A percentile compares a stretch with the other conserved stretches of the same genome.
Evolutionary conservation across 1,140 invertebrate genomes (phyloP).

Genomic region (Cydia fagiglandana): DNA sequence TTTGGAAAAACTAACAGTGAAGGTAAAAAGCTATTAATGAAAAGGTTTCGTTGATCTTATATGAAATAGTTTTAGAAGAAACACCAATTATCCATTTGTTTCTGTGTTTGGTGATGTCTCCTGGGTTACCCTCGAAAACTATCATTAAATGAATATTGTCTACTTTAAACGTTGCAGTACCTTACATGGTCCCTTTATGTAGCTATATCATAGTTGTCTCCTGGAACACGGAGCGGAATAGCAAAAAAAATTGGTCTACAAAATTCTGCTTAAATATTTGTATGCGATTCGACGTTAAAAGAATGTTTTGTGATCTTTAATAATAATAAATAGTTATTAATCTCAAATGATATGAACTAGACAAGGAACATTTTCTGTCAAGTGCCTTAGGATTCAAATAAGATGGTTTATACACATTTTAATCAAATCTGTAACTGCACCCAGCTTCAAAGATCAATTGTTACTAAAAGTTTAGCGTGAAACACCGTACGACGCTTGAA

Average conservation of each 20-base stretch:
- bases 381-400: conserved; percentile 26
- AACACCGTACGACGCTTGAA: too few species aligned
- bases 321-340: neutral
- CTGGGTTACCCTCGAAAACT: neutral
- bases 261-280: neutral
- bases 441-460: neutral
- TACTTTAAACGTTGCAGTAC: neutral
- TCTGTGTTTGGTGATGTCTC: neutral
- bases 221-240: neutral
- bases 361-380: conserved; percentile 15
- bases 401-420: neutral
- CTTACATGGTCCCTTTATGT: too few species aligned
- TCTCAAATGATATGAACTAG: neutral
- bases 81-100: too few species aligned
- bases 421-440: neutral
- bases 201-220: neutral
- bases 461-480: too few species aligned
- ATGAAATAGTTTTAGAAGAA: too few species aligned
- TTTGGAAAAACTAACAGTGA: too few species aligned
- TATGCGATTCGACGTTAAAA: neutral
- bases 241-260: neutral
- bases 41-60: too few species aligned
- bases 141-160: neutral
- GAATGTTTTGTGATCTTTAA: conserved; percentile 2
- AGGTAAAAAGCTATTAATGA: too few species aligned